A percentile compares a stretch with the other conserved stretches of the same genome.
Evolutionary conservation across 1,140 invertebrate species (phyloP).

Genomic region (Ctenoplectra terminalis): DNA sequence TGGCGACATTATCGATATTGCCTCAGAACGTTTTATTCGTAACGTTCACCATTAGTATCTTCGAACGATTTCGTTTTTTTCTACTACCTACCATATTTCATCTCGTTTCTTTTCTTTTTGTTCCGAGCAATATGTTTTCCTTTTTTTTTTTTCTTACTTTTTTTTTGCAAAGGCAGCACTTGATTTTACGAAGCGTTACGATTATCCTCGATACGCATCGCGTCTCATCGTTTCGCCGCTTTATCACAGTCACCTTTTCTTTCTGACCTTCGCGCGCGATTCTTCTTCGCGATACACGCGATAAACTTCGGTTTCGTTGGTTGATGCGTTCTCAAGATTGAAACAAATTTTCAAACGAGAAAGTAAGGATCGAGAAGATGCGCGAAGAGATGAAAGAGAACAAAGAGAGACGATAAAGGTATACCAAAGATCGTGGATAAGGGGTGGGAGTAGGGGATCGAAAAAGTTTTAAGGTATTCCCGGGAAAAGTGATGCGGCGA

Average conservation of each 20-base stretch:
- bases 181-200: not conserved
- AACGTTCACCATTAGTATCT: not conserved
- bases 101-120: no score
- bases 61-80: not conserved
- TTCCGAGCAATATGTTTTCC: no score
- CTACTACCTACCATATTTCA: no score
- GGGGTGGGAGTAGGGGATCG: no score
- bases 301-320: not conserved
- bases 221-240: constrained; percentile 13
- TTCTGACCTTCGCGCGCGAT: not conserved
- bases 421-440: not conserved
- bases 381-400: not conserved
- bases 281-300: not conserved
- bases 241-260: constrained; percentile 6
- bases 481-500: not conserved
- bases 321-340: not conserved
- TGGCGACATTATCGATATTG: no score
- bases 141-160: not conserved
- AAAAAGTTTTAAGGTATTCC: no score
- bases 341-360: not conserved
- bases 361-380: not conserved
- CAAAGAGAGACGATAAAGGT: not conserved
- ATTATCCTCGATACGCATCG: not conserved
- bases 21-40: not conserved
- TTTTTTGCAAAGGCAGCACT: not conserved